Evolutionary conservation across 2,113 vertebrate species (phyloP).

Genomic region (Apteryx mantelli): DNA sequence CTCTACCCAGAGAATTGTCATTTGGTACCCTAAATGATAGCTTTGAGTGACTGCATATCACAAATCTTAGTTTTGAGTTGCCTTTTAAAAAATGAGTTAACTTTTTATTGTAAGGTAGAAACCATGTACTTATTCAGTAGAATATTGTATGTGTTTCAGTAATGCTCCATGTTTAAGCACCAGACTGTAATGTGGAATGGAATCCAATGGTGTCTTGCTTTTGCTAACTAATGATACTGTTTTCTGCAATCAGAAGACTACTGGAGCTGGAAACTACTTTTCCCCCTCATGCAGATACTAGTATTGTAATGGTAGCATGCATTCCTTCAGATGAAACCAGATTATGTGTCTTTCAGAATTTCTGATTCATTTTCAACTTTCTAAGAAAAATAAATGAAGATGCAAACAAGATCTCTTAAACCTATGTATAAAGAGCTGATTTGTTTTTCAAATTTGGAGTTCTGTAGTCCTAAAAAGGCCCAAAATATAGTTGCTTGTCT

Average conservation of each 20-base stretch:
- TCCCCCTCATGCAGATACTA: background rate
- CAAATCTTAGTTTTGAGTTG: background rate
- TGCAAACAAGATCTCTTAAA: background rate
- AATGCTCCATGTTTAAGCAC: no score
- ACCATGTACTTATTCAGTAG: fast-evolving
- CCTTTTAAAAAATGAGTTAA: background rate
- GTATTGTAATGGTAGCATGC: background rate
- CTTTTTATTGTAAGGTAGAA: background rate
- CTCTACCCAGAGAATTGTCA: background rate
- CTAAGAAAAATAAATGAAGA: background rate
- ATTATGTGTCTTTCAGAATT: fast-evolving
- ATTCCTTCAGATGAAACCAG: background rate
- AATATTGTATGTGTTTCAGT: background rate
- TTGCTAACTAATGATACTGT: background rate
- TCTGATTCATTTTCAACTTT: background rate
- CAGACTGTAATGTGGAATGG: background rate
- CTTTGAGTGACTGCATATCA: background rate
- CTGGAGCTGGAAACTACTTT: background rate
- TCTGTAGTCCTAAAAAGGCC: background rate
- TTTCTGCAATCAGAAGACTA: background rate
- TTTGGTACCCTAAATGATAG: background rate
- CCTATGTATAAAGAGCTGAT: background rate
- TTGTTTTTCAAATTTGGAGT: background rate
- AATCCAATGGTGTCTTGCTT: background rate
- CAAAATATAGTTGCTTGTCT: background rate